Percentiles rank a stretch among this genome's conserved stretches.
These are phyloP conservation scores for Battus philenor DNA, from an alignment of 1,140 invertebrate species.

Conservation along the genomic window DNA sequence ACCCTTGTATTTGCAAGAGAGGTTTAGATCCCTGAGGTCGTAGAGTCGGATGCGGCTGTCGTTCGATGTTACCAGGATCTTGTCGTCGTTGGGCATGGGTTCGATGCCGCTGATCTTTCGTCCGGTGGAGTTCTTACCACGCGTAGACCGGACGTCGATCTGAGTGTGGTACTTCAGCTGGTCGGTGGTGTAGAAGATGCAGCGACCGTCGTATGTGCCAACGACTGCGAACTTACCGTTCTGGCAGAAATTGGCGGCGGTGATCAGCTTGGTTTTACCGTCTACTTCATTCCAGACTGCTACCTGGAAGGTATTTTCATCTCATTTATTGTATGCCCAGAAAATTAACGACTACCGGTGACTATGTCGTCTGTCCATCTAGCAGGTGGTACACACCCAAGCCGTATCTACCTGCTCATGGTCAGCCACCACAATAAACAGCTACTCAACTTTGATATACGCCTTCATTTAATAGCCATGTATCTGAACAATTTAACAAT, in stretches of 20 bases:
- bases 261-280: slow-evolving; percentile 95
- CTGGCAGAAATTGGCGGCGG: slow-evolving; percentile 97
- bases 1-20: slow-evolving; percentile 97
- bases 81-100: slow-evolving; percentile 96
- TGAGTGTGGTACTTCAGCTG: slow-evolving; percentile 99
- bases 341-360: too few relatives aligned
- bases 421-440: too few relatives aligned
- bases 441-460: too few relatives aligned
- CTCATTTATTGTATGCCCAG: too few relatives aligned
- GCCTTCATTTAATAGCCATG: too few relatives aligned
- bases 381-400: too few relatives aligned
- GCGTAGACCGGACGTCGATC: slow-evolving; percentile 95
- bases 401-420: too few relatives aligned
- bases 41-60: slow-evolving; percentile 98
- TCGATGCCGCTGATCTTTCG: slow-evolving; percentile 98
- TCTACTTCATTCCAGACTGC: slow-evolving; percentile 98
- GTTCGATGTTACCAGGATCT: slow-evolving; percentile 98
- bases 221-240: slow-evolving; percentile 99
- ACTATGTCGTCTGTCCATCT: too few relatives aligned
- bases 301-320: slow-evolving; percentile 66
- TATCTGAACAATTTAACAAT: too few relatives aligned
- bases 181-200: slow-evolving; percentile 98
- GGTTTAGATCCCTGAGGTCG: slow-evolving; percentile 95
- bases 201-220: slow-evolving; percentile 98
- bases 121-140: slow-evolving; percentile 95